Evolutionary conservation across 2,113 vertebrate species (phyloP).

Genomic region (Planiliza haematocheilus): DNA sequence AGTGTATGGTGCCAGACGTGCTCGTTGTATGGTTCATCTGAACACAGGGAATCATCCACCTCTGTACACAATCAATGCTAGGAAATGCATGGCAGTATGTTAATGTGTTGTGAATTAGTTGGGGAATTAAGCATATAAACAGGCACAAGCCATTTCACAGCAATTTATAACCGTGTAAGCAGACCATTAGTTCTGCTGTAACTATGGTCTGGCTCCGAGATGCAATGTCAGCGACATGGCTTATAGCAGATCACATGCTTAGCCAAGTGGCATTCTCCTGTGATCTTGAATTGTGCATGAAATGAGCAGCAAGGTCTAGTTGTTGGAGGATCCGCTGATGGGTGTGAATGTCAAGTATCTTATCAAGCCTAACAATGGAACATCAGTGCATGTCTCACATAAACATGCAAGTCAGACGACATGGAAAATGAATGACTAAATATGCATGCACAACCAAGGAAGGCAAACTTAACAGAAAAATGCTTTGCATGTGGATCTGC

Average conservation of each 20-base stretch:
- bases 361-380: conserved; percentile 41
- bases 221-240: background rate
- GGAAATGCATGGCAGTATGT: background rate
- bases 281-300: conserved; percentile 13
- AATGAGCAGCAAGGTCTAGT: conserved; percentile 15
- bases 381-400: conserved; percentile 3
- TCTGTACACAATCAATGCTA: background rate
- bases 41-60: background rate
- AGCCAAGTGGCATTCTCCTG: background rate
- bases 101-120: background rate
- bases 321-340: conserved; percentile 1
- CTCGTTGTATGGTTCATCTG: background rate
- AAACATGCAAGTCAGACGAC: too few relatives aligned
- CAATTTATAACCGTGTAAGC: background rate
- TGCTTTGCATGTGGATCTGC: too few relatives aligned
- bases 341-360: background rate
- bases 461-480: too few relatives aligned
- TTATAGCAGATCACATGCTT: conserved; percentile 8
- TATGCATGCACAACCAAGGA: too few relatives aligned
- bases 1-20: too few relatives aligned
- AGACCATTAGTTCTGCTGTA: background rate
- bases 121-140: background rate
- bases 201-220: background rate
- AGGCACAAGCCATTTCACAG: background rate
- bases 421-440: too few relatives aligned